Conservation (phyloP, 2,888 invertebrate species). For the Choristoneura rosaceana region DNA sequence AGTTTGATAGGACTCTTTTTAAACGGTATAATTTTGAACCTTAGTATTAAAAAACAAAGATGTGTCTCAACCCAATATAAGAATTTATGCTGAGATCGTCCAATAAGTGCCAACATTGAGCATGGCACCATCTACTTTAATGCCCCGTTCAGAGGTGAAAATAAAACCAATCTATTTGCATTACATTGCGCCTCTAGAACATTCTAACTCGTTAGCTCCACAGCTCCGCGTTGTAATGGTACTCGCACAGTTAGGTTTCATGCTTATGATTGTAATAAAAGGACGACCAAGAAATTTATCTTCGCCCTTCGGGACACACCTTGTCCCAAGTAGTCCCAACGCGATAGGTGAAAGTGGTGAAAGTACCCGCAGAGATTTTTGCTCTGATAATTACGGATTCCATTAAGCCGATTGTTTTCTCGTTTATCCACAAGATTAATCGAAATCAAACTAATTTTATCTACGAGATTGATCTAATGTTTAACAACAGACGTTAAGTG, state of each 20-base stretch:
- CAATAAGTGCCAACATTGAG: not conserved
- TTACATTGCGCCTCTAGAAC: not conserved
- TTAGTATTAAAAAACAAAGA: too few species aligned
- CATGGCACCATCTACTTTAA: not conserved
- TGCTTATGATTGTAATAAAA: not conserved
- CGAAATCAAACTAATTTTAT: not conserved
- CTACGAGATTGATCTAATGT: constrained; percentile 1
- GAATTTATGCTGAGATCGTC: too few species aligned
- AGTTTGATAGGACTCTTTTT: too few species aligned
- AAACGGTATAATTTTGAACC: too few species aligned
- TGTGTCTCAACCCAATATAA: too few species aligned
- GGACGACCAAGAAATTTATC: not conserved
- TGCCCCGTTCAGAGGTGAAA: not conserved
- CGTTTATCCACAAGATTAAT: constrained; percentile 24
- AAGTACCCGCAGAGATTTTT: constrained; percentile 34
- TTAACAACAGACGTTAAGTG: not conserved
- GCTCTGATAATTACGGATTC: constrained; percentile 38
- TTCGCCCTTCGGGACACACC: constrained; percentile 2
- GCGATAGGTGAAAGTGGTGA: constrained; percentile 37
- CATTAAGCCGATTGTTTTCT: constrained; percentile 30
- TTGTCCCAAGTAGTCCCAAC: constrained; percentile 4
- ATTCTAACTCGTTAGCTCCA: not conserved
- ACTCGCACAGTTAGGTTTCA: too few species aligned
- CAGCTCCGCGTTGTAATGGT: not conserved
- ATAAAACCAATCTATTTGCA: not conserved